Evolutionary conservation across 2,797 vertebrate species (phyloP).

Genomic region (Simalia tracyae): DNA sequence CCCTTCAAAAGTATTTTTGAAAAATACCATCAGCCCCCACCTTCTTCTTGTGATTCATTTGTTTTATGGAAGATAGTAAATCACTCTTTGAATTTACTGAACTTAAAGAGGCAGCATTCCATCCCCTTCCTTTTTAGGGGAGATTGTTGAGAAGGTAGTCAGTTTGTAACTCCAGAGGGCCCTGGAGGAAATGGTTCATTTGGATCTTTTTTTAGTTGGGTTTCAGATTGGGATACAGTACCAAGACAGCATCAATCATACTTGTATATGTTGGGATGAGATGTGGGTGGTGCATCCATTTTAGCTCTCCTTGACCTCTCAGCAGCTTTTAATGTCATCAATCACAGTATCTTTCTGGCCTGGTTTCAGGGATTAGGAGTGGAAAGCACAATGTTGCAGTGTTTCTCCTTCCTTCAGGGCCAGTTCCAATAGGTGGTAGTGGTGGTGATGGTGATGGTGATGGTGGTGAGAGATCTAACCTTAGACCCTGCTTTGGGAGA

Average conservation of each 20-base stretch:
- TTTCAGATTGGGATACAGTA: background rate
- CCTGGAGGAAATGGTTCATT: background rate
- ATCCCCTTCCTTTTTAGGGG: background rate
- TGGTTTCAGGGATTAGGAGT: background rate
- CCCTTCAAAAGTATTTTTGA: slow-evolving; percentile 30
- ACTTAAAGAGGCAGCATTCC: background rate
- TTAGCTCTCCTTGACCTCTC: background rate
- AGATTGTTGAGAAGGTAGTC: background rate
- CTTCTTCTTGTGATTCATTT: slow-evolving; percentile 38
- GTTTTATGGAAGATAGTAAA: slow-evolving; percentile 31
- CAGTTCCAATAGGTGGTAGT: background rate
- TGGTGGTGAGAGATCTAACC: background rate
- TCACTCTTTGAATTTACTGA: background rate
- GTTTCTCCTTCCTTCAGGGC: background rate
- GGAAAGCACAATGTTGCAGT: background rate
- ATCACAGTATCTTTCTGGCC: background rate
- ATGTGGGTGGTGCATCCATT: background rate
- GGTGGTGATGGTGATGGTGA: background rate
- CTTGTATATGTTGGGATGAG: background rate
- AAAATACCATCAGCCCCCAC: slow-evolving; percentile 31
- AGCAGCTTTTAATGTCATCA: background rate
- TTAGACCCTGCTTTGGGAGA: no score
- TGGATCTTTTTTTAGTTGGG: background rate
- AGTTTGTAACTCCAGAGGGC: background rate
- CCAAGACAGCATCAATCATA: background rate